Evolutionary conservation across 2,113 vertebrate species (phyloP).

Genomic region (Rhizomys pruinosus): DNA sequence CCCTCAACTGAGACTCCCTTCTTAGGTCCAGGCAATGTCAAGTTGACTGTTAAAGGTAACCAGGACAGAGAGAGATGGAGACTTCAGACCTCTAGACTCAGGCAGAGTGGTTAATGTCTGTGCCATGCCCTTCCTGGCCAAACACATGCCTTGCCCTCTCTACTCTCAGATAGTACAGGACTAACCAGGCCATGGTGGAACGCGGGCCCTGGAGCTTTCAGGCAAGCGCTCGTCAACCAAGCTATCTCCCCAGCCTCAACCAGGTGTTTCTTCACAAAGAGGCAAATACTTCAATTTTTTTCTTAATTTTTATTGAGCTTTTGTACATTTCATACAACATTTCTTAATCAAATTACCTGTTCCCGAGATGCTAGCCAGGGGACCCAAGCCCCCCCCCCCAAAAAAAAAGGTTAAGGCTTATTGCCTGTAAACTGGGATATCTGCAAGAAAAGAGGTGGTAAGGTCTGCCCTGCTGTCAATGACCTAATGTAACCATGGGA

Average conservation of each 20-base stretch:
- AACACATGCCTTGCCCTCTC: accelerated
- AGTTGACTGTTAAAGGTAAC: not conserved
- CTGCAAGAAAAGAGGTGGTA: too few species aligned
- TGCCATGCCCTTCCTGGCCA: not conserved
- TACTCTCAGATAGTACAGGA: not conserved
- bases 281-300: not conserved
- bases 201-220: not conserved
- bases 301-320: too few species aligned
- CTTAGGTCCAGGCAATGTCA: not conserved
- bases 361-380: too few species aligned
- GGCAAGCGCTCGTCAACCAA: too few species aligned
- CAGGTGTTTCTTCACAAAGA: not conserved
- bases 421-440: too few species aligned
- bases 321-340: too few species aligned
- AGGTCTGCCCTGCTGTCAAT: too few species aligned
- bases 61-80: not conserved
- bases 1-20: not conserved
- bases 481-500: too few species aligned
- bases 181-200: not conserved
- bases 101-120: accelerated
- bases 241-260: not conserved
- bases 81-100: too few species aligned
- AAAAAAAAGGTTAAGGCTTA: too few species aligned
- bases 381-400: too few species aligned
- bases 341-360: too few species aligned